Evolutionary conservation across 2,888 invertebrate genomes (phyloP), one percentile per base, ranked within the genome.

Genomic region (Cerastis leucographa): DNA sequence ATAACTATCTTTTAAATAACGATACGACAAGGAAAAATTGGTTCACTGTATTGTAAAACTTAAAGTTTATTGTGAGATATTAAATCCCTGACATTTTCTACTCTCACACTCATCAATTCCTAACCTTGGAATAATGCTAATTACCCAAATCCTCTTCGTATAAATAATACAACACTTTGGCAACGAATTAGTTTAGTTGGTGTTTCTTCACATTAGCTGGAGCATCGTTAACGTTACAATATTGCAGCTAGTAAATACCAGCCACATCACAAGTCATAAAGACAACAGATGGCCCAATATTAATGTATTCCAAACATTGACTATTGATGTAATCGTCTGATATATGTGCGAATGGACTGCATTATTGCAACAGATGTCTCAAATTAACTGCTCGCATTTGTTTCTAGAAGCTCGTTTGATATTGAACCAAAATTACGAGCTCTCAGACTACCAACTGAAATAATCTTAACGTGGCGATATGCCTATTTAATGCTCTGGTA

Each of bases 1-100:
- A 25, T 29, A 6, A n/a, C 8, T 19, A n/a, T 12, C 29, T 59
- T 44, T 35, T 2, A 54, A 46, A 61, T 40, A 2, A 46, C 62
- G 22, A 54, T 25, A 44, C n/a, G 8, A 51, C 29, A 56, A 29
- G 22, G 3, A 76, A 51, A 17, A 14, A 62, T 14, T 35, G 17
- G 17, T 64, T 42, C 64, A 17, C 9, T 25, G 22, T 17, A 61
- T 70, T 80, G 35, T 61, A 46, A 46, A 76, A 68, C 9, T 66
- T 67, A 22, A 40, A 46, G 7, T 51, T 56, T 79, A 51, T 77
- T 49, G 59, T 73, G 40, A 71, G 7, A 51, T 59, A 44, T 35
- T 51, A 61, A 49, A 71, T 61, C 75, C 49, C 68, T 79, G 61
- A 83, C 81, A 78, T 68, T 83, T 56, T 61, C 29, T 54, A 68